Base-by-base conservation (phyloP, 1,140 invertebrate species). In the Platyscapa corneri region DNA sequence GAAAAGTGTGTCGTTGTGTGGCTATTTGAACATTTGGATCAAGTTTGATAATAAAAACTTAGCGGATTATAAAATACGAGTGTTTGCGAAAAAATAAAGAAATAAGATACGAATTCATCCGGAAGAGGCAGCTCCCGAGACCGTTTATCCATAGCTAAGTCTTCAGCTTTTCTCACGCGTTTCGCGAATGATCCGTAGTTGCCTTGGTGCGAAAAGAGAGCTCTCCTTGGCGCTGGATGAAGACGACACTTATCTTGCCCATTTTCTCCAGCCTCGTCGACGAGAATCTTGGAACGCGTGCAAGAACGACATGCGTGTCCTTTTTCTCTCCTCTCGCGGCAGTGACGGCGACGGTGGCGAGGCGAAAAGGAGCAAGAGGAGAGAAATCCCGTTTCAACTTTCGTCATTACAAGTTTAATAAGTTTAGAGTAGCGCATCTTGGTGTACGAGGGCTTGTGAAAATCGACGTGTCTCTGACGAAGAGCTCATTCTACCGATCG, bases 351-450 rank as follows among this genome's bases (percentile, higher is more conserved):
- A n/a, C n/a, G n/a, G n/a, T n/a, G n/a, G n/a, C n/a, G n/a, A n/a
- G n/a, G n/a, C n/a, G n/a, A n/a, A n/a, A n/a, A 0, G 7, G 86
- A 37, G 60, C 74, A 72, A 53, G 20, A 34, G 42, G 64, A 67
- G 74, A 49, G 67, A 70, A 84, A 75, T 86, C 37, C 64, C 80
- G 80, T 82, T 86, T 85, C 87, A 92, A 92, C 91, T 92, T 92
- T 92, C 89, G 90, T 91, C 90, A 92, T 92, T 92, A 92, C 90
- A 92, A 92, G 91, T 91, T 92, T 91, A 91, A 92, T 92, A 92
- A 91, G 91, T 92, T 92, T 78, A 82, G 32, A 67, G 8, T 27
- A 53, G 37, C 46, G 76, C 49, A 14, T n/a, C 70, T 12, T 37
- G 5, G 23, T n/a, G 23, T 12, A 20, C 49, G 30, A 12, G 10